Percentiles rank a stretch among this genome's conserved stretches.
These are phyloP conservation scores for Rachycentron canadum DNA, from an alignment of 2,797 vertebrate species.

Conservation along the genomic window DNA sequence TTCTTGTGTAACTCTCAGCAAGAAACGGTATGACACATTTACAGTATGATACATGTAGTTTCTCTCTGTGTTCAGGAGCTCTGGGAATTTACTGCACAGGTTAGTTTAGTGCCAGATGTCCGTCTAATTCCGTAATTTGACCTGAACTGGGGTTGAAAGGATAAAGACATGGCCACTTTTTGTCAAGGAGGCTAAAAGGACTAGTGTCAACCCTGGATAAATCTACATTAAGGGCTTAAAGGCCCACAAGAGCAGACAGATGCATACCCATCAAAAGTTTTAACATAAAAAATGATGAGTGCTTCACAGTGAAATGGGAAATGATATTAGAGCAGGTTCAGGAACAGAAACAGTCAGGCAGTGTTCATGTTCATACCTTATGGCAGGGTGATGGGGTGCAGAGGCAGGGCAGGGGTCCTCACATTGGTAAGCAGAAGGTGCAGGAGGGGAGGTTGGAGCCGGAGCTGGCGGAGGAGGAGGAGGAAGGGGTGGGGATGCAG, in stretches of 20 bases:
- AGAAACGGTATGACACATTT: not conserved
- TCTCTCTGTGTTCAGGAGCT: conserved; percentile 8
- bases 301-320: not conserved
- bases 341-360: not conserved
- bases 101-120: conserved; percentile 54
- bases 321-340: not conserved
- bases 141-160: conserved; percentile 45
- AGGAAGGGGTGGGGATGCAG: conserved; percentile 60
- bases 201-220: conserved; percentile 33
- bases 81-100: conserved; percentile 16
- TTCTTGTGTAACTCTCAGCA: not conserved
- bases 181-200: conserved; percentile 57
- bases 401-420: conserved; percentile 49
- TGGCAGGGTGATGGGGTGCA: conserved; percentile 43
- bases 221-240: conserved; percentile 18
- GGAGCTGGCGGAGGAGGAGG: conserved; percentile 49
- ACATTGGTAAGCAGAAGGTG: conserved; percentile 46
- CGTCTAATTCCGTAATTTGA: conserved; percentile 59
- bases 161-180: conserved; percentile 60
- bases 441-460: conserved; percentile 45
- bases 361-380: conserved; percentile 78
- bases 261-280: not conserved
- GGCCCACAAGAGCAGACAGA: conserved; percentile 3
- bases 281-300: not conserved
- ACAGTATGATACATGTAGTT: too few species aligned